phyloP scores from a whole-genome alignment of 1,140 invertebrate species.

The Musca domestica region DNA sequence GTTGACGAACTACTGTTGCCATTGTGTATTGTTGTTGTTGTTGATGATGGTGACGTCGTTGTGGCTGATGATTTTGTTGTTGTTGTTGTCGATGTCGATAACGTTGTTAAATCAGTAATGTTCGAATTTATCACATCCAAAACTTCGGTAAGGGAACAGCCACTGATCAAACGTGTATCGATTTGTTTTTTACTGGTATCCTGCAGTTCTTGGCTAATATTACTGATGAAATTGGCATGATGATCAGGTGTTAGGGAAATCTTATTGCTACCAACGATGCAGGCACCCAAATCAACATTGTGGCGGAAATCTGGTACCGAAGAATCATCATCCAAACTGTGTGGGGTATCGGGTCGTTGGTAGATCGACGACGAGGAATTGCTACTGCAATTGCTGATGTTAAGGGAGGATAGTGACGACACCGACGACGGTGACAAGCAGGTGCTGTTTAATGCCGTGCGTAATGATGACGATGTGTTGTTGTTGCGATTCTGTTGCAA shows the following conservation, averaged over 20 bases:
- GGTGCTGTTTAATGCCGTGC: no score
- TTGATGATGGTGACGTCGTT: neutral
- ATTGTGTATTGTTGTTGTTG: neutral
- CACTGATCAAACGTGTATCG: conserved; percentile 23
- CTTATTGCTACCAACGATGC: conserved; percentile 51
- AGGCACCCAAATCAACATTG: conserved; percentile 47
- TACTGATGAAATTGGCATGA: conserved; percentile 33
- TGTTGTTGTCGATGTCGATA: conserved; percentile 14
- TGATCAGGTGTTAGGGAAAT: conserved; percentile 35
- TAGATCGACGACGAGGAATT: conserved; percentile 14
- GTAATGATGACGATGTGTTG: neutral
- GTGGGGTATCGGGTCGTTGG: conserved; percentile 35
- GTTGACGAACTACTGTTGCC: conserved; percentile 1
- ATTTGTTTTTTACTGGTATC: conserved; percentile 37
- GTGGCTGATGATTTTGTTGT: neutral
- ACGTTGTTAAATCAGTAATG: neutral
- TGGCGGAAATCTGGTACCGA: conserved; percentile 36
- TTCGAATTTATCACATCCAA: conserved; percentile 35
- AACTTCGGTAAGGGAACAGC: conserved; percentile 31
- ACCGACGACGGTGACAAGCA: conserved; percentile 18
- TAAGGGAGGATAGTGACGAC: conserved; percentile 9
- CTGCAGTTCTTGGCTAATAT: conserved; percentile 43
- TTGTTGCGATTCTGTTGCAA: conserved; percentile 21
- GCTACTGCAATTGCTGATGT: conserved; percentile 5
- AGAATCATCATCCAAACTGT: conserved; percentile 36